Evolutionary conservation across 2,113 vertebrate species (phyloP), one percentile per base, ranked within the genome.

Genomic region (Tiliqua scincoides): DNA sequence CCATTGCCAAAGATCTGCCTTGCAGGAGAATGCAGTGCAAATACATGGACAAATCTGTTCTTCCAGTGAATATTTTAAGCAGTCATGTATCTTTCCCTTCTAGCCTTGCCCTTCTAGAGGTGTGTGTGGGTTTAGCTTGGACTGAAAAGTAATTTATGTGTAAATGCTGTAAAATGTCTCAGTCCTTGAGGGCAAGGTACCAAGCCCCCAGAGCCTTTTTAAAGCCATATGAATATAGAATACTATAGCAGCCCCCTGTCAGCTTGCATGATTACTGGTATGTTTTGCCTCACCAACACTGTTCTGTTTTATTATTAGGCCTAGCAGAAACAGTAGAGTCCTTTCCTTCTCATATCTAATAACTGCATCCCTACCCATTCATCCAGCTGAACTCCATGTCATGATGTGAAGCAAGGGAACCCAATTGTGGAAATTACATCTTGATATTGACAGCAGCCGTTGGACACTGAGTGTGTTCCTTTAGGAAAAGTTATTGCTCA

Each of bases 241-340:
- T 79, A 82, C 85, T 86, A 76, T 43, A 87, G 89, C 81, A 91
- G 59, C 0, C 52, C 0, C 0, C 84, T 86, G 78, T 87, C 86
- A 88, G 70, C 88, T 81, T 74, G 76, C 76, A 2, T 54, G 70
- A 59, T 0, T 0, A 70, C 59, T 82, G 87, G 86, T 83, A 75
- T 89, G 88, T 85, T 92, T 96, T 95, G 90, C 89, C 90, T 95
- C 92, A 92, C 52, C n/a, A 14, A 68, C 52, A 43, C 84, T 48
- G 59, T 40, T 48, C 43, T 48, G 43, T 48, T 48, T 48, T 48
- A 48, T 48, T 91, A 75, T 85, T 88, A 35, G 40, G 32, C 27
- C 6, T 85, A 84, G 89, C 92, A 82, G 77, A 85, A 77, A 84
- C 88, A 92, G 75, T 84, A 90, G 90, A 91, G 21, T 91, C 87